phyloP scores from a whole-genome alignment of 2,888 invertebrate genomes.

The Gisinianus flammeolus region DNA sequence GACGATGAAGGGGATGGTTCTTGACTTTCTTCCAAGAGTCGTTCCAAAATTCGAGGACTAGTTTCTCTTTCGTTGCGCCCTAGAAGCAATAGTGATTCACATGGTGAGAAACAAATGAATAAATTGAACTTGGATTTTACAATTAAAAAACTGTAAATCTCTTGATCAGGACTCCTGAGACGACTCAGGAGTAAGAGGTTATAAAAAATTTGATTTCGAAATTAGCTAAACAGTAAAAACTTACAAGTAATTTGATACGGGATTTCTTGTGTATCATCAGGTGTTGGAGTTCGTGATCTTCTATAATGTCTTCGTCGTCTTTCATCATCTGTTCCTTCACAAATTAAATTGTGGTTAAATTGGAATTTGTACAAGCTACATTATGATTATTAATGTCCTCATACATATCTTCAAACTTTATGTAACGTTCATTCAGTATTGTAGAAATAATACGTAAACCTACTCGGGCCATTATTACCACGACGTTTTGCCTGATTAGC shows the following conservation, averaged over 20 bases:
- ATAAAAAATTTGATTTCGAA: not conserved
- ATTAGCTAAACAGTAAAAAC: not conserved
- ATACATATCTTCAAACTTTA: no score
- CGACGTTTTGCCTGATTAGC: conserved; percentile 20
- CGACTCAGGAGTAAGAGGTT: not conserved
- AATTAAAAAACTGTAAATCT: no score
- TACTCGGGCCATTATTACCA: conserved; percentile 6
- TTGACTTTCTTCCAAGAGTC: conserved; percentile 58
- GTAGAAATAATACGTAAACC: no score
- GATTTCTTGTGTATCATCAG: conserved; percentile 1
- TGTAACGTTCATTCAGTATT: no score
- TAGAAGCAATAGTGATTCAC: conserved; percentile 27
- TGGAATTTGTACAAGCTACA: not conserved
- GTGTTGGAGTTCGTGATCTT: conserved; percentile 7
- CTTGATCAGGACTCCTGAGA: no score
- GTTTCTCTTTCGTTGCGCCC: conserved; percentile 56
- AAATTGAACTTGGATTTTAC: no score
- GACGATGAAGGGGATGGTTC: conserved; percentile 51
- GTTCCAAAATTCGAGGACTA: conserved; percentile 56
- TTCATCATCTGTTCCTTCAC: conserved; percentile 19
- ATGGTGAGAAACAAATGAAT: no score
- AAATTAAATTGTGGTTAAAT: no score
- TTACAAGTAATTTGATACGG: conserved; percentile 12
- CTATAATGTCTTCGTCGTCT: conserved; percentile 12
- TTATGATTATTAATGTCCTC: not conserved